Base-by-base conservation (phyloP, 2,888 invertebrate genomes). In the Metacarcinus magister region DNA sequence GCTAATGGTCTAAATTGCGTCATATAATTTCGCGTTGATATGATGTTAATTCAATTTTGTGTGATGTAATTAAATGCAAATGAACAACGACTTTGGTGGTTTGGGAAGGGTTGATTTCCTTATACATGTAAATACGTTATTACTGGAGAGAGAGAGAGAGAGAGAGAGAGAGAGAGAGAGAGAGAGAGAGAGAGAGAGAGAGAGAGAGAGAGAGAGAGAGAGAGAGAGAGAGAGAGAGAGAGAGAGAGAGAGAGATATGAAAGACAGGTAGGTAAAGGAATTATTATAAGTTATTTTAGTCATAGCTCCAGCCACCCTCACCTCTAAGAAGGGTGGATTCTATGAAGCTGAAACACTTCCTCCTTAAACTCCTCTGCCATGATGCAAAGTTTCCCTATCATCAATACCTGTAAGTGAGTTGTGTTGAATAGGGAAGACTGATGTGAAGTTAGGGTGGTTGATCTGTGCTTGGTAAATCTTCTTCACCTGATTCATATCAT, bases 141-240 rank as follows among this genome's bases (percentile, higher is more conserved):
- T 67, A 67, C 60, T 19, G 19, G 10, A 60, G 60, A 60, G 19
- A 67, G 67, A 67, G 67, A 67, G 67, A 67, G 67, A 67, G 67
- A 23, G 67, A 67, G 67, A 67, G 67, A 67, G 67, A 67, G 67
- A 67, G 67, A 67, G 67, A 67, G 67, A 67, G 67, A 67, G 67
- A 67, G 67, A 67, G 67, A 67, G 67, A 67, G 67, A 67, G 67
- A 67, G 67, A 67, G 67, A 67, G 67, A 67, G 67, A 67, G 67
- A 67, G 67, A 67, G 67, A 67, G 67, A 67, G 67, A 67, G 67
- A 67, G 67, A 67, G 67, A 67, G 67, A 67, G 67, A 67, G 67
- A 67, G 67, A 67, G 67, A 67, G 67, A 23, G 10, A 60, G 60
- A 60, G 10, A 13, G 60, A 16, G 19, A 60, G 60, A 60, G 48